These are phyloP conservation scores for Drosophila malerkotliana DNA, from an alignment of 1,140 invertebrate genomes.

Conservation along the genomic window DNA sequence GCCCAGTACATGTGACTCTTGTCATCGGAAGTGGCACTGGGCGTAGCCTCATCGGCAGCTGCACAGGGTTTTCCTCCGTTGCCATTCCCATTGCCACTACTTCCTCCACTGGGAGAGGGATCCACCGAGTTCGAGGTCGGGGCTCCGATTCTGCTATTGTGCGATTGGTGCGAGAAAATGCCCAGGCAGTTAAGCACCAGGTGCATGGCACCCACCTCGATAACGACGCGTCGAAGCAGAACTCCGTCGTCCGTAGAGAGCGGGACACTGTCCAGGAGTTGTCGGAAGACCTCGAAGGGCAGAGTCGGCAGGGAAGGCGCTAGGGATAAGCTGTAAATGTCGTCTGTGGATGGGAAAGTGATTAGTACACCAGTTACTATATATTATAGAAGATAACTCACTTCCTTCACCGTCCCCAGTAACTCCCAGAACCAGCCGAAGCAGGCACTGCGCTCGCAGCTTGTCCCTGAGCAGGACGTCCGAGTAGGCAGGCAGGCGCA, in stretches of 20 bases:
- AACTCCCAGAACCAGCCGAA: constrained; percentile 93
- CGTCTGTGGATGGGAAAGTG: constrained; percentile 84
- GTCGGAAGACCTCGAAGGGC: constrained; percentile 93
- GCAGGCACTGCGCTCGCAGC: constrained; percentile 92
- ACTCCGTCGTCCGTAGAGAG: constrained; percentile 92
- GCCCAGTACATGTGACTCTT: constrained; percentile 97
- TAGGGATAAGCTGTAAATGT: constrained; percentile 90
- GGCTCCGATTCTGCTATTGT: constrained; percentile 65
- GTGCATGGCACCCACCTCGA: constrained; percentile 93
- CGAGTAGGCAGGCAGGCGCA: constrained; percentile 94
- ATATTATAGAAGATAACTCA: constrained; percentile 78
- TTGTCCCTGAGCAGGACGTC: constrained; percentile 93
- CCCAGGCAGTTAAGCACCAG: constrained; percentile 94
- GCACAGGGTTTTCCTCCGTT: constrained; percentile 3
- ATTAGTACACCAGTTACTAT: background rate
- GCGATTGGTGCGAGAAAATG: constrained; percentile 93
- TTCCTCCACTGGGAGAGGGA: constrained; percentile 29
- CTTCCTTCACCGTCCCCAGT: constrained; percentile 95
- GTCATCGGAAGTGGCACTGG: constrained; percentile 86
- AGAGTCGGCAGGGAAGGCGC: constrained; percentile 92
- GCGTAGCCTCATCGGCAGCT: constrained; percentile 43
- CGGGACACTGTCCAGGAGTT: constrained; percentile 91
- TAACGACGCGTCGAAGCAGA: constrained; percentile 90
- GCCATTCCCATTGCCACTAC: constrained; percentile 40
- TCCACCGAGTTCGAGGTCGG: constrained; percentile 63